These are phyloP conservation scores for Ptychoptera contaminata DNA, from an alignment of 2,888 invertebrate genomes.

Conservation along the genomic window DNA sequence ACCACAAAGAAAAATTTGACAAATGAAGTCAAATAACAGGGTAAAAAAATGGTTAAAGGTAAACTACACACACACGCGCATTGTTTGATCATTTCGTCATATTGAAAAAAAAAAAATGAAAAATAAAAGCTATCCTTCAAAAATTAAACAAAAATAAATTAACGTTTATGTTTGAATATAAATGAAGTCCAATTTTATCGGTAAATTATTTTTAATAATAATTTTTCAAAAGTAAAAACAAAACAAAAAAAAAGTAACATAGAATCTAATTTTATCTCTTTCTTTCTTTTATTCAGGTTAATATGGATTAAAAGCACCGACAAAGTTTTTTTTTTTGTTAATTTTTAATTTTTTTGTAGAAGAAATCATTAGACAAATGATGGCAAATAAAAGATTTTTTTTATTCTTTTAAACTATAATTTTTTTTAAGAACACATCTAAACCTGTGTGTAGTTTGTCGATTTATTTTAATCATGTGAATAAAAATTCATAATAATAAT, in stretches of 20 bases:
- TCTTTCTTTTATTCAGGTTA: too few relatives aligned
- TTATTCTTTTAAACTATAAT: too few relatives aligned
- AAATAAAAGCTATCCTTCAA: too few relatives aligned
- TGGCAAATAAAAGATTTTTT: slow-evolving; percentile 30
- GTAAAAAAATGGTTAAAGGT: slow-evolving; percentile 13
- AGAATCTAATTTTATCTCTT: slow-evolving; percentile 13
- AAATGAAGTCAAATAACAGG: slow-evolving; percentile 35
- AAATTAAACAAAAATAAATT: not conserved
- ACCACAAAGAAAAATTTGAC: slow-evolving; percentile 24
- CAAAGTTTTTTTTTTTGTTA: not conserved
- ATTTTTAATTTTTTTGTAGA: too few relatives aligned
- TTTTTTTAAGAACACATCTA: too few relatives aligned
- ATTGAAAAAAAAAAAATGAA: too few relatives aligned
- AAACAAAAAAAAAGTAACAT: slow-evolving; percentile 18
- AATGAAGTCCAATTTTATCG: slow-evolving; percentile 8
- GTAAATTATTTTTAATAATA: slow-evolving; percentile 1
- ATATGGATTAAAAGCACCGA: not conserved
- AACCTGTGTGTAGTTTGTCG: too few relatives aligned
- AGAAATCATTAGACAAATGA: slow-evolving; percentile 22
- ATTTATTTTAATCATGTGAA: too few relatives aligned
- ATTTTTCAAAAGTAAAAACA: not conserved
- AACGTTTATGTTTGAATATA: slow-evolving; percentile 6
- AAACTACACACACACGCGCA: not conserved
- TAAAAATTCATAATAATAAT: not conserved
- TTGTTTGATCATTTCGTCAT: not conserved